Percentiles rank a stretch among this genome's conserved stretches.
Evolutionary conservation across 2,888 invertebrate genomes (phyloP).

Genomic region (Thera obeliscata): DNA sequence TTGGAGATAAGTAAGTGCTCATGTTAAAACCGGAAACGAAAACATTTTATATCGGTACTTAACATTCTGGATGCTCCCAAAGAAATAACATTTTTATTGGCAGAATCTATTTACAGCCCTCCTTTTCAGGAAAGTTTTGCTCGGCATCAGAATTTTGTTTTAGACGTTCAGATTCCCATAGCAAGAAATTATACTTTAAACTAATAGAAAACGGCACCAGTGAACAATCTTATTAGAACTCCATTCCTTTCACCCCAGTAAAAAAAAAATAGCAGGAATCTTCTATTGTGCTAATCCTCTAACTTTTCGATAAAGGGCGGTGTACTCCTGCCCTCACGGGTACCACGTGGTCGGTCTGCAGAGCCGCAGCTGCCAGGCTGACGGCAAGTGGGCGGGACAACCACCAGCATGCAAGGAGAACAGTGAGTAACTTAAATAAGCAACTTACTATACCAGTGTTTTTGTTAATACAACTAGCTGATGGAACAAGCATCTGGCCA

Average conservation of each 20-base stretch:
- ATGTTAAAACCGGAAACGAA: background rate
- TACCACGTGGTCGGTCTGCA: conserved; percentile 94
- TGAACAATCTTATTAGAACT: no score
- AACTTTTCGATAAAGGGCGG: conserved; percentile 80
- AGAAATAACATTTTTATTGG: no score
- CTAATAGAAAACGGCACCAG: no score
- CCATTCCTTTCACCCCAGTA: no score
- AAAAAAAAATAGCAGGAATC: no score
- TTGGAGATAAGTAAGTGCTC: conserved; percentile 87
- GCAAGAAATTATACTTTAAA: no score
- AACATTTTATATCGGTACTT: no score
- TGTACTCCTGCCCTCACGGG: conserved; percentile 94
- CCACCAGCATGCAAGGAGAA: conserved; percentile 94
- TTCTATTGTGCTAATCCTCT: background rate
- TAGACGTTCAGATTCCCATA: no score
- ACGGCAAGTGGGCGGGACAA: conserved; percentile 94
- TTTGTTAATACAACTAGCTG: no score
- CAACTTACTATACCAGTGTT: background rate
- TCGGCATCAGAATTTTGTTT: no score
- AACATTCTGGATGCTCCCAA: no score
- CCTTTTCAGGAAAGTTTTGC: background rate
- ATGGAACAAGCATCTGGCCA: no score
- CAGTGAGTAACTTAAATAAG: conserved; percentile 75
- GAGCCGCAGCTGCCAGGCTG: conserved; percentile 95
- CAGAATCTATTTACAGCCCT: background rate